phyloP scores from a whole-genome alignment of 2,888 invertebrate genomes.

The Ectemnius cavifrons region DNA sequence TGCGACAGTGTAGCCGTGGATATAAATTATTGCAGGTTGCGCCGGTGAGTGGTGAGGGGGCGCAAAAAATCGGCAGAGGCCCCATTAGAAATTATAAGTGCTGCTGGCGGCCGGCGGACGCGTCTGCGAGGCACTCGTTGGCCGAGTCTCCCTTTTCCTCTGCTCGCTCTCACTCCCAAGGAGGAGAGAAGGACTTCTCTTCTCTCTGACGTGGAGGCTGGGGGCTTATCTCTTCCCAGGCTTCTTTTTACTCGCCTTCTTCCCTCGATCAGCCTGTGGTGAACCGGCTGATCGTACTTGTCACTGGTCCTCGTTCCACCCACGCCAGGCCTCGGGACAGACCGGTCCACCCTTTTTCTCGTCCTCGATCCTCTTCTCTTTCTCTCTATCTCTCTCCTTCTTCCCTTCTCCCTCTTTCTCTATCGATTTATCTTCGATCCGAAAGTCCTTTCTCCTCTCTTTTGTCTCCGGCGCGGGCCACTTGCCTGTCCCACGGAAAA shows the following conservation, averaged over 20 bases:
- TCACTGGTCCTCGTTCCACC: slow-evolving; percentile 64
- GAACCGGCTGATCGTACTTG: slow-evolving; percentile 59
- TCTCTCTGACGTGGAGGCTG: not conserved
- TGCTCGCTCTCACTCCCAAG: not conserved
- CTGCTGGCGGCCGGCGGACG: slow-evolving; percentile 35
- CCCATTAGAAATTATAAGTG: slow-evolving; percentile 64
- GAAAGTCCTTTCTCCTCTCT: slow-evolving; percentile 17
- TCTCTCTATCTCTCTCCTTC: slow-evolving; percentile 10
- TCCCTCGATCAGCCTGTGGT: slow-evolving; percentile 46
- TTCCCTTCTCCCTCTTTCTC: slow-evolving; percentile 1
- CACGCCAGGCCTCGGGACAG: slow-evolving; percentile 49
- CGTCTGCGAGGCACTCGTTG: slow-evolving; percentile 34
- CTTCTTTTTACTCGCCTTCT: slow-evolving; percentile 39
- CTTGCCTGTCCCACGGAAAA: slow-evolving; percentile 43
- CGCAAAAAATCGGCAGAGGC: slow-evolving; percentile 41
- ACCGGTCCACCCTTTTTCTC: slow-evolving; percentile 61
- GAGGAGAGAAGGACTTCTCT: not conserved
- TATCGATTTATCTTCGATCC: slow-evolving; percentile 18
- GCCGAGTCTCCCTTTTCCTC: slow-evolving; percentile 15
- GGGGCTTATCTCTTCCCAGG: not conserved
- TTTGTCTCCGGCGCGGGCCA: slow-evolving; percentile 22
- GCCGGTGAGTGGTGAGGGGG: slow-evolving; percentile 29
- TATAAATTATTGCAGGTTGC: slow-evolving; percentile 52
- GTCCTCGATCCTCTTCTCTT: slow-evolving; percentile 31
- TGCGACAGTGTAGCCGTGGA: slow-evolving; percentile 45